phyloP scores from a whole-genome alignment of 2,888 invertebrate species.

The Erannis defoliaria region DNA sequence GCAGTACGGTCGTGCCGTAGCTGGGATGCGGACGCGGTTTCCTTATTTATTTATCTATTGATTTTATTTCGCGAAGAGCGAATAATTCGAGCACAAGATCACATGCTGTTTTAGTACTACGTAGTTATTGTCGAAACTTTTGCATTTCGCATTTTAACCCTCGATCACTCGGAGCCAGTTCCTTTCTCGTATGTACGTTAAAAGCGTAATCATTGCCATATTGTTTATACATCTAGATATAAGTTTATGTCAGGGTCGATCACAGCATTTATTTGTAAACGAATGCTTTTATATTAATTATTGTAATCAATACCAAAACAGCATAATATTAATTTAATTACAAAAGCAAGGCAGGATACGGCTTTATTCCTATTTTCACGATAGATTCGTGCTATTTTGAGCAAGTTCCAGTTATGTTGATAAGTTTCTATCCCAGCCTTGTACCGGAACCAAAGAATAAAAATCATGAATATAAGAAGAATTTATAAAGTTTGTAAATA shows the following conservation, averaged over 20 bases:
- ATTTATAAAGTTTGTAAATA: slow-evolving; percentile 8
- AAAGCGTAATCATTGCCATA: slow-evolving; percentile 5
- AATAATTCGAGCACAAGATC: too few species aligned
- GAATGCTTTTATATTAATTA: background rate
- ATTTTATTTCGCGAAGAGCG: too few species aligned
- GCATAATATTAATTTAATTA: background rate
- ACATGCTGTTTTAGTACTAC: too few species aligned
- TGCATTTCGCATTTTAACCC: too few species aligned
- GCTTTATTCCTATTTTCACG: background rate
- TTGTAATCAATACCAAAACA: background rate
- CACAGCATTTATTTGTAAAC: slow-evolving; percentile 10
- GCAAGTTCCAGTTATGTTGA: background rate
- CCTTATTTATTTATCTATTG: too few species aligned
- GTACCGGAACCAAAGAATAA: slow-evolving; percentile 6
- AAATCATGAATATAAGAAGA: background rate
- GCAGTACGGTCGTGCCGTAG: too few species aligned
- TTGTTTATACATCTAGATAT: background rate
- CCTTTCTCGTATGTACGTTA: background rate
- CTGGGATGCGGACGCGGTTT: too few species aligned
- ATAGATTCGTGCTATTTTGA: background rate
- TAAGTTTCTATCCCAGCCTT: background rate
- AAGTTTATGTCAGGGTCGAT: slow-evolving; percentile 25
- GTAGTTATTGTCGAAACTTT: too few species aligned
- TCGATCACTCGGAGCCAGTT: too few species aligned
- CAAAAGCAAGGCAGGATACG: background rate